Conservation (phyloP, 2,888 invertebrate species). For the Heliconius hortense region DNA sequence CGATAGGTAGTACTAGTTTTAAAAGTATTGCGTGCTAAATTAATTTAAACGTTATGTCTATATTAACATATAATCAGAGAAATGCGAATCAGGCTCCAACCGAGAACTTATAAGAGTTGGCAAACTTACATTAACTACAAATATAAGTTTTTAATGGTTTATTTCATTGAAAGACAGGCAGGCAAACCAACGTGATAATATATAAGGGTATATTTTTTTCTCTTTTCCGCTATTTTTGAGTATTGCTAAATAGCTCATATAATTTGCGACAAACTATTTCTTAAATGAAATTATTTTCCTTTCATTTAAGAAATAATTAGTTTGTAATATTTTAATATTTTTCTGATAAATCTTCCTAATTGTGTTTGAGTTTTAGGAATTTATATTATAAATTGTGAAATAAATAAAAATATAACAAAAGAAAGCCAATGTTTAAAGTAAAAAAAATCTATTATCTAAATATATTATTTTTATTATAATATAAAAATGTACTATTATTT, state of each 20-base stretch:
- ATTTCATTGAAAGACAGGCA: no score
- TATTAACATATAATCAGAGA: no score
- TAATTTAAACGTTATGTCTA: no score
- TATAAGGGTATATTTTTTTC: not conserved
- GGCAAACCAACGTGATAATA: no score
- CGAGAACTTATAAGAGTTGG: no score
- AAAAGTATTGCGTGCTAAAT: no score
- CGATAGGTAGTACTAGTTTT: no score
- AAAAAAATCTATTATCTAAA: not conserved
- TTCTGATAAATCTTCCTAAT: not conserved
- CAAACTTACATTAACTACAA: no score
- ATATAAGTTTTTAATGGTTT: no score
- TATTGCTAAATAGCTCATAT: no score
- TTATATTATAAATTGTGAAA: not conserved
- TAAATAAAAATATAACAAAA: not conserved
- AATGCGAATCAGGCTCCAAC: no score
- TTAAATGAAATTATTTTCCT: not conserved
- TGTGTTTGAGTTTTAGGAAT: not conserved
- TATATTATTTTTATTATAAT: not conserved
- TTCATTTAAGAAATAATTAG: not conserved
- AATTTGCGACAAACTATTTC: not conserved
- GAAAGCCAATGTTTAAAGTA: no score
- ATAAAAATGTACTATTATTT: not conserved
- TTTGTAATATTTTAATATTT: not conserved
- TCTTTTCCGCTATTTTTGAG: not conserved